A percentile compares a stretch with the other conserved stretches of the same genome.
These are phyloP conservation scores for Pomacea canaliculata DNA, from an alignment of 2,888 invertebrate species.

Conservation along the genomic window DNA sequence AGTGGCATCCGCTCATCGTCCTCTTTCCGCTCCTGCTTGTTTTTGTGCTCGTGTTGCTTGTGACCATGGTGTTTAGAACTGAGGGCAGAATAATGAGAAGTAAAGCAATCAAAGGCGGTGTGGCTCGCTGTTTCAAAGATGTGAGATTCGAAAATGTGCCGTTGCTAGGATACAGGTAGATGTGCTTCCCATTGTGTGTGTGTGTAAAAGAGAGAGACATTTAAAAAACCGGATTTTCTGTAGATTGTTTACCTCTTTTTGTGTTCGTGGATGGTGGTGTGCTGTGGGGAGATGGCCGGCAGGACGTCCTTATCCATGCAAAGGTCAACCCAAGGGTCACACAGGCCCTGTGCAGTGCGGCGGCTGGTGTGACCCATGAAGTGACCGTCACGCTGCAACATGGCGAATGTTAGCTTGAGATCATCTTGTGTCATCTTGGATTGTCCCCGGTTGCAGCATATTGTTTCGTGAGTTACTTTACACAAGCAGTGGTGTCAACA, in stretches of 20 bases:
- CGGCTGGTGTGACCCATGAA: conserved; percentile 39
- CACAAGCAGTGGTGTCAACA: too few relatives aligned
- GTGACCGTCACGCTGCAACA: conserved; percentile 37
- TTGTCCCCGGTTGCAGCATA: not conserved
- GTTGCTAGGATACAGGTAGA: too few relatives aligned
- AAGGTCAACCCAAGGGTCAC: conserved; percentile 64
- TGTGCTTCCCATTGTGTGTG: too few relatives aligned
- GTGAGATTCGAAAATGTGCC: too few relatives aligned
- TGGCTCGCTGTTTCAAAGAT: too few relatives aligned
- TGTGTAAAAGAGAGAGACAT: too few relatives aligned
- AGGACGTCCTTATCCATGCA: conserved; percentile 58
- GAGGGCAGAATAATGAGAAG: too few relatives aligned
- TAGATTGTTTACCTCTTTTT: conserved; percentile 27
- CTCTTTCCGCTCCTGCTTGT: conserved; percentile 39
- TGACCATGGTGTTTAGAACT: too few relatives aligned
- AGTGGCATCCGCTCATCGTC: conserved; percentile 65
- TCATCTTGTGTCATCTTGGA: not conserved
- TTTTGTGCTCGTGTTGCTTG: too few relatives aligned
- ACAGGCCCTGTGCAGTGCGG: conserved; percentile 62
- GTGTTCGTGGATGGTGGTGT: conserved; percentile 24
- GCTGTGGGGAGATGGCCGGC: conserved; percentile 34
- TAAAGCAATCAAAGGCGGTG: too few relatives aligned
- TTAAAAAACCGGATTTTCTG: too few relatives aligned
- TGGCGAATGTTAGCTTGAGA: not conserved
- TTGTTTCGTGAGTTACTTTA: too few relatives aligned